Evolutionary conservation across 2,113 vertebrate species (phyloP).

Genomic region (Microcebus jonahi): DNA sequence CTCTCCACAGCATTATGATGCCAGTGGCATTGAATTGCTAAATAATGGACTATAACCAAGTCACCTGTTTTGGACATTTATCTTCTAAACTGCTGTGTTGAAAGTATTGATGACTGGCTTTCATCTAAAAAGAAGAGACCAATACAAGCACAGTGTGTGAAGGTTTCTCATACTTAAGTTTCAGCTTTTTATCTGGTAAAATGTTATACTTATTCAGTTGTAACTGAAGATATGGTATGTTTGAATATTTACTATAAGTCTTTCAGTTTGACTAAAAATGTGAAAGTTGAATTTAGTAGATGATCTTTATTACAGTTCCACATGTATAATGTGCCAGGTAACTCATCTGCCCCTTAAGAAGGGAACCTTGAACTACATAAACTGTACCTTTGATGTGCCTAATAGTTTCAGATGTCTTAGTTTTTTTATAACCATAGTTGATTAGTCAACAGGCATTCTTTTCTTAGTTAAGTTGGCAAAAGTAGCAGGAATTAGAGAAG

Average conservation of each 20-base stretch:
- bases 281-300: conserved; percentile 79
- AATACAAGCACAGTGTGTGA: conserved; percentile 80
- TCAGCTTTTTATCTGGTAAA: conserved; percentile 86
- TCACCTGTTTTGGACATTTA: conserved; percentile 78
- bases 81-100: conserved; percentile 82
- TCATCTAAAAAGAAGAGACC: conserved; percentile 79
- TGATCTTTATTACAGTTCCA: conserved; percentile 74
- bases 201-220: conserved; percentile 84
- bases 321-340: conserved; percentile 71
- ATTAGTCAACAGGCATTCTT: conserved; percentile 58
- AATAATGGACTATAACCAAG: conserved; percentile 81
- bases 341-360: conserved; percentile 76
- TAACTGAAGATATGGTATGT: conserved; percentile 82
- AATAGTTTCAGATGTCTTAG: conserved; percentile 77
- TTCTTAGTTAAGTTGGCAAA: conserved; percentile 66
- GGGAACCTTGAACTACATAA: conserved; percentile 76
- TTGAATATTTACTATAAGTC: conserved; percentile 83
- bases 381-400: conserved; percentile 54
- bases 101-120: conserved; percentile 81
- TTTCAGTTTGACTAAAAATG: conserved; percentile 85
- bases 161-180: conserved; percentile 80
- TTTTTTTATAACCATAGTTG: conserved; percentile 76
- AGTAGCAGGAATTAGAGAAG: conserved; percentile 68
- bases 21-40: conserved; percentile 81
- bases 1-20: conserved; percentile 65